Base-by-base conservation (phyloP, 2,888 invertebrate species). In the Hyposoter dolosus region DNA sequence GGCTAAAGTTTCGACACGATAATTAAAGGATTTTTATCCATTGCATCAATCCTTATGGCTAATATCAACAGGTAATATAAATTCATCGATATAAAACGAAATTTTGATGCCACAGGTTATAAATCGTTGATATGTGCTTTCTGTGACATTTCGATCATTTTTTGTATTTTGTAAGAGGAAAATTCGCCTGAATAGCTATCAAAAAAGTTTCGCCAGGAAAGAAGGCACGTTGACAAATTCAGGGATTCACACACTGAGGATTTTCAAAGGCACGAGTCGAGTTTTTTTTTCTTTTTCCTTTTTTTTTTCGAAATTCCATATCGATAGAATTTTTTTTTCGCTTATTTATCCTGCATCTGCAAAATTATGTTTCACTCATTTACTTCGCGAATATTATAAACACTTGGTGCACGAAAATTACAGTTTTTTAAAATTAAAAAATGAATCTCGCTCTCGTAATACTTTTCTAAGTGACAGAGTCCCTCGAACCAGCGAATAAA, bases 371-470 rank as follows among this genome's bases (percentile, higher is more conserved):
- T 35, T n/a, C 17, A 35, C 17, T 40, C 35, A 60, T 40, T 76
- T 45, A 32, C 35, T 69, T 60, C 32, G 68, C 40, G 53, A 40
- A 35, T 76, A 47, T 53, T 23, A n/a, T 60, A 63, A 79, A 50
- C 35, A 82, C 45, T 50, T 77, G 60, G 60, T 63, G 32, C 47
- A 65, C 71, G 43, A 72, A 28, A 56, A 40, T 15, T 12, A 71
- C 19, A 5, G 43, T 40, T 74, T 19, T 72, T 40, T 40, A 7
- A 6, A 19, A 50, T 43, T 32, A 63, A 63, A 68, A 72, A 75
- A 78, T 84, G 15, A 71, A 82, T 71, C 28, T 45, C 45, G 17
- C 56, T 77, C 65, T 9, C 50, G 10, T 83, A 86, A 86, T 83
- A 83, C 86, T 86, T 81, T 72, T 82, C 7, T 53, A 83, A 72